phyloP scores from a whole-genome alignment of 1,140 invertebrate species.

The Tetramorium simillimum region DNA sequence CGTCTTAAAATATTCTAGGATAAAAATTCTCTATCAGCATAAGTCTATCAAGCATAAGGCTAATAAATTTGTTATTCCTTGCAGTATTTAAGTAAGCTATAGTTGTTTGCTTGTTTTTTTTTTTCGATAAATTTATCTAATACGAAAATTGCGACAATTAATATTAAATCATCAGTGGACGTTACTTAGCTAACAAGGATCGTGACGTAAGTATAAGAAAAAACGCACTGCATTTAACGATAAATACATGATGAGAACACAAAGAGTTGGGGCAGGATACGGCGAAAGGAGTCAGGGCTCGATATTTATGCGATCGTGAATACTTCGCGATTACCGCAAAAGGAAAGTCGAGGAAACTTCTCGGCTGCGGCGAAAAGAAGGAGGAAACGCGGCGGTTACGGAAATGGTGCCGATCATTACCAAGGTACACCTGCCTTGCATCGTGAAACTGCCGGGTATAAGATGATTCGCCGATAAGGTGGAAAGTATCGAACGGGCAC shows the following conservation, averaged over 20 bases:
- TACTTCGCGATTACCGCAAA: constrained; percentile 26
- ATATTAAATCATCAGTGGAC: background rate
- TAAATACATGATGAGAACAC: background rate
- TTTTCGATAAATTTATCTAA: too few species aligned
- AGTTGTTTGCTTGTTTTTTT: too few species aligned
- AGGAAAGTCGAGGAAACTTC: constrained; percentile 9
- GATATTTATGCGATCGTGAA: constrained; percentile 29
- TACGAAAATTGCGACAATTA: background rate
- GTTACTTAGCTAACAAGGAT: background rate
- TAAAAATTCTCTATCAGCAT: constrained; percentile 14
- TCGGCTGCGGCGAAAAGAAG: constrained; percentile 14
- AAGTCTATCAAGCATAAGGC: background rate
- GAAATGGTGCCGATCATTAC: constrained; percentile 45
- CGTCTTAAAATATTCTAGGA: background rate
- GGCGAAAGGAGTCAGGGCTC: background rate
- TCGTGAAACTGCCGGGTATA: constrained; percentile 54
- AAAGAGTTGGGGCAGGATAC: background rate
- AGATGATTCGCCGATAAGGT: constrained; percentile 51
- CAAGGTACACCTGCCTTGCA: constrained; percentile 36
- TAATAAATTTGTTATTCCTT: background rate
- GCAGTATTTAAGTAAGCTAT: too few species aligned
- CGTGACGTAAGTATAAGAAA: background rate
- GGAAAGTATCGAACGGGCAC: constrained; percentile 44
- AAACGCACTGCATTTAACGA: background rate
- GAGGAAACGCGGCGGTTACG: constrained; percentile 29